These are phyloP conservation scores for Drosophila tsacasi DNA, from an alignment of 1,140 invertebrate genomes.

Conservation along the genomic window DNA sequence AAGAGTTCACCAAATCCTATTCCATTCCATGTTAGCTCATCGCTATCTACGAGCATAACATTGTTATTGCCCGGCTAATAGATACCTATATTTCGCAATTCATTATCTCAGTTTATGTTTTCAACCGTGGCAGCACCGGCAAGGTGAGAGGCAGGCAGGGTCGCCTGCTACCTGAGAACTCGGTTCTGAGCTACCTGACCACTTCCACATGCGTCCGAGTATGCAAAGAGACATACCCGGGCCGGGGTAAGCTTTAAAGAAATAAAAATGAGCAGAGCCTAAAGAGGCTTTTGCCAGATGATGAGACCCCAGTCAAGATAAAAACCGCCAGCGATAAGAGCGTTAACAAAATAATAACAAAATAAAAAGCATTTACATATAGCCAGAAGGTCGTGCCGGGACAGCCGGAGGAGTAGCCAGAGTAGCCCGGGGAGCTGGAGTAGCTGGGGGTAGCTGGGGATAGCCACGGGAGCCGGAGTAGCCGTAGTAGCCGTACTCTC, in stretches of 20 bases:
- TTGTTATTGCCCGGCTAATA: slow-evolving; percentile 36
- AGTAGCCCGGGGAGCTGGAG: not conserved
- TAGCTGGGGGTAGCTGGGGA: not conserved
- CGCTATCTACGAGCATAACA: slow-evolving; percentile 41
- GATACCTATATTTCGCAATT: slow-evolving; percentile 67
- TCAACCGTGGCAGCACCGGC: slow-evolving; percentile 15
- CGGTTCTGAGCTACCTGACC: slow-evolving; percentile 48
- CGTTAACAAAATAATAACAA: slow-evolving; percentile 79
- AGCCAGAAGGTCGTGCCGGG: slow-evolving; percentile 42
- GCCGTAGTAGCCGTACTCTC: not conserved
- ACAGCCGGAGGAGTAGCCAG: not conserved
- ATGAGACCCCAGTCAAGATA: slow-evolving; percentile 60
- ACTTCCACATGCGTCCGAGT: slow-evolving; percentile 17
- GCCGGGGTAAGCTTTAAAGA: slow-evolving; percentile 65
- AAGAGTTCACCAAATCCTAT: slow-evolving; percentile 38
- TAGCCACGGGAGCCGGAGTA: not conserved
- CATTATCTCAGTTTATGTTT: slow-evolving; percentile 67
- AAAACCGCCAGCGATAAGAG: slow-evolving; percentile 68
- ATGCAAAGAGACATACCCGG: slow-evolving; percentile 31
- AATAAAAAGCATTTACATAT: slow-evolving; percentile 80
- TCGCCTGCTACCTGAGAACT: slow-evolving; percentile 22
- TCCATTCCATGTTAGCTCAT: slow-evolving; percentile 24
- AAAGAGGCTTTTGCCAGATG: slow-evolving; percentile 61
- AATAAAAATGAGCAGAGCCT: slow-evolving; percentile 50
- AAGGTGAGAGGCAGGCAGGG: slow-evolving; percentile 15